These are phyloP conservation scores for Temnopleurus reevesii DNA, from an alignment of 53 echinoderm and acorn worm genomes.

Conservation along the genomic window DNA sequence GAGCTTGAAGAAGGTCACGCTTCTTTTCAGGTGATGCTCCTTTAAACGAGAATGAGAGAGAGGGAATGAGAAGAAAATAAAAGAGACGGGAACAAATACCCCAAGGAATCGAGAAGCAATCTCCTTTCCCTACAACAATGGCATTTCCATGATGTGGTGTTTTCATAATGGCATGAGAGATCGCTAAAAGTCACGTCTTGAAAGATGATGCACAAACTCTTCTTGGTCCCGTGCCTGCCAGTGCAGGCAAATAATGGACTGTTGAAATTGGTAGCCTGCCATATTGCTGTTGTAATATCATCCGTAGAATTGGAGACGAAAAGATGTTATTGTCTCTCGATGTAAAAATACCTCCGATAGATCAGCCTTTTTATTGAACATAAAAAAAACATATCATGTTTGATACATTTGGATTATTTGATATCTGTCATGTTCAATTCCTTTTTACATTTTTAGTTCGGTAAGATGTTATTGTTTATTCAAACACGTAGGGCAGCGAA, in stretches of 20 bases:
- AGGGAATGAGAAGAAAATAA: too few species aligned
- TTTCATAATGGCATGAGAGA: slow-evolving; percentile 37
- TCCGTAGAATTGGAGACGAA: too few species aligned
- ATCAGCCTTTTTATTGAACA: too few species aligned
- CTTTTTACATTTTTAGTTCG: too few species aligned
- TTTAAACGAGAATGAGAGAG: not conserved
- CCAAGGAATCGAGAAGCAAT: not conserved
- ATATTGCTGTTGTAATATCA: not conserved
- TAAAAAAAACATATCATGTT: too few species aligned
- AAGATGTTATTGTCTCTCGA: too few species aligned
- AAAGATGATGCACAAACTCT: not conserved
- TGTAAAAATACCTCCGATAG: too few species aligned
- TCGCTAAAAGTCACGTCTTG: slow-evolving; percentile 37
- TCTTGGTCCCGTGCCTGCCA: not conserved
- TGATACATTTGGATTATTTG: too few species aligned
- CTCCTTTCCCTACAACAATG: slow-evolving; percentile 10
- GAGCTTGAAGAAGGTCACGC: slow-evolving; percentile 17
- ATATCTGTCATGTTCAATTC: too few species aligned
- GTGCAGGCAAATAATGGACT: not conserved
- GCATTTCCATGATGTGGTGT: slow-evolving; percentile 26
- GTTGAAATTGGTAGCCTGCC: not conserved
- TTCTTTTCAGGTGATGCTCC: not conserved
- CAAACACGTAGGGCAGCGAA: too few species aligned
- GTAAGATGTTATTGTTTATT: too few species aligned
- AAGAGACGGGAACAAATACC: not conserved